These are phyloP conservation scores for Geothlypis trichas DNA, from an alignment of 2,113 vertebrate genomes.

Conservation along the genomic window DNA sequence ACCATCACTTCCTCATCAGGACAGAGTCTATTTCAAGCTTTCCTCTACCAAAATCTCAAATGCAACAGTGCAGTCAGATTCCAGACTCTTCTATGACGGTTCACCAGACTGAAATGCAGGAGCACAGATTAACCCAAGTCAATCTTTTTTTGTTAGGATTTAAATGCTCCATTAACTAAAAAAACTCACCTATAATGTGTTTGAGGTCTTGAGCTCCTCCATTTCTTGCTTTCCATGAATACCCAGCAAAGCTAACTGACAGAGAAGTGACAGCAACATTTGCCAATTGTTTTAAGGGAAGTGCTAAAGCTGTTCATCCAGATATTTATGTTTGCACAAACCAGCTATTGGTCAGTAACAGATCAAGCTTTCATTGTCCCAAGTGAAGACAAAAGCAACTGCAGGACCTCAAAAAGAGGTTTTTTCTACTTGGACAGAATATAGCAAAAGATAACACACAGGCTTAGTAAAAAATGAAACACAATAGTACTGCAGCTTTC, in stretches of 20 bases:
- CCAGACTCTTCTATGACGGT: not conserved
- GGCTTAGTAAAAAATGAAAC: not conserved
- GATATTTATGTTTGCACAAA: not conserved
- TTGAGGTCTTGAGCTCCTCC: not conserved
- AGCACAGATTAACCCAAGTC: not conserved
- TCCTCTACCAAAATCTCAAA: not conserved
- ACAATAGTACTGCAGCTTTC: not conserved
- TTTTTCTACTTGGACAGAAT: not conserved
- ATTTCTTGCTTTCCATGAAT: rapidly evolving
- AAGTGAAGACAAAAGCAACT: not conserved
- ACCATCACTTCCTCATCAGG: not conserved
- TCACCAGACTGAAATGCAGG: not conserved
- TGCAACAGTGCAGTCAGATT: not conserved
- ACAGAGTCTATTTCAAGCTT: not conserved
- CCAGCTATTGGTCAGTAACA: not conserved
- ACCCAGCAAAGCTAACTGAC: not conserved
- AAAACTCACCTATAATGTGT: not conserved
- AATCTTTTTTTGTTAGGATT: not conserved
- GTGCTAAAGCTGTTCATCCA: not conserved
- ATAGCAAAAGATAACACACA: not conserved
- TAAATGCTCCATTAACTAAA: not conserved
- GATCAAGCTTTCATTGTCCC: not conserved
- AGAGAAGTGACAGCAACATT: not conserved
- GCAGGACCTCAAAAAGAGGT: not conserved
- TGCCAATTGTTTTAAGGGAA: not conserved